A percentile compares a stretch with the other conserved stretches of the same genome.
phyloP scores from a whole-genome alignment of 2,797 vertebrate species.

The Lophius americanus region DNA sequence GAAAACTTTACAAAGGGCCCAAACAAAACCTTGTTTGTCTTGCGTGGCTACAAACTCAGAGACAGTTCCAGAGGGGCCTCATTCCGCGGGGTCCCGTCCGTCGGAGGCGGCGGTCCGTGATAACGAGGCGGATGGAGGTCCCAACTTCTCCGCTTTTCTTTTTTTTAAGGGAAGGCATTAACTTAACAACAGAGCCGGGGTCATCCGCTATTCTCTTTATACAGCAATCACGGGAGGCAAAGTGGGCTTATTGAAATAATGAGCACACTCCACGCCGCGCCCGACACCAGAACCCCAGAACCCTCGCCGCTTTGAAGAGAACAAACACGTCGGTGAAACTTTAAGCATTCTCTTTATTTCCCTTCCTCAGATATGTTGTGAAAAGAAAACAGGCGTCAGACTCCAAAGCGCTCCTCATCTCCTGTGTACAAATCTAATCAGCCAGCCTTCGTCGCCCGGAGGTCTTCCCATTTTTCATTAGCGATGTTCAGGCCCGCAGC shows the following conservation, averaged over 20 bases:
- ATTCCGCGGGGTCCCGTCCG: constrained; percentile 45
- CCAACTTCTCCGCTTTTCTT: constrained; percentile 65
- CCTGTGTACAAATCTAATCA: constrained; percentile 78
- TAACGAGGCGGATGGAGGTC: constrained; percentile 57
- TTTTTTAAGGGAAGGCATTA: constrained; percentile 77
- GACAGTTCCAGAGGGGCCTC: constrained; percentile 61
- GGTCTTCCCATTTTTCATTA: constrained; percentile 77
- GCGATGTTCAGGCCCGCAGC: constrained; percentile 63
- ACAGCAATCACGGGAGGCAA: constrained; percentile 72
- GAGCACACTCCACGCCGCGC: constrained; percentile 68
- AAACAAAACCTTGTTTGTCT: constrained; percentile 45
- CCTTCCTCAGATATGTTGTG: constrained; percentile 76
- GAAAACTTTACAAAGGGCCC: constrained; percentile 52
- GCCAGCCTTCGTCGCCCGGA: constrained; percentile 66
- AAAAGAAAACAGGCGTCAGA: constrained; percentile 77
- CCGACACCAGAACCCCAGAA: constrained; percentile 61
- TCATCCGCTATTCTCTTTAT: constrained; percentile 82
- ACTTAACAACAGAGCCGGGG: constrained; percentile 72
- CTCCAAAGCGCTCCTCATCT: constrained; percentile 73
- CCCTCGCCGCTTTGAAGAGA: constrained; percentile 77
- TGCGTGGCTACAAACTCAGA: constrained; percentile 58
- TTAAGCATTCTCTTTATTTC: constrained; percentile 80
- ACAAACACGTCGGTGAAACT: constrained; percentile 79
- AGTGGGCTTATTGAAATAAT: constrained; percentile 81
- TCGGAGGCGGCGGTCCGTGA: constrained; percentile 38